phyloP scores from a whole-genome alignment of 2,113 vertebrate genomes.

The Machaerirhynchus nigripectus region DNA sequence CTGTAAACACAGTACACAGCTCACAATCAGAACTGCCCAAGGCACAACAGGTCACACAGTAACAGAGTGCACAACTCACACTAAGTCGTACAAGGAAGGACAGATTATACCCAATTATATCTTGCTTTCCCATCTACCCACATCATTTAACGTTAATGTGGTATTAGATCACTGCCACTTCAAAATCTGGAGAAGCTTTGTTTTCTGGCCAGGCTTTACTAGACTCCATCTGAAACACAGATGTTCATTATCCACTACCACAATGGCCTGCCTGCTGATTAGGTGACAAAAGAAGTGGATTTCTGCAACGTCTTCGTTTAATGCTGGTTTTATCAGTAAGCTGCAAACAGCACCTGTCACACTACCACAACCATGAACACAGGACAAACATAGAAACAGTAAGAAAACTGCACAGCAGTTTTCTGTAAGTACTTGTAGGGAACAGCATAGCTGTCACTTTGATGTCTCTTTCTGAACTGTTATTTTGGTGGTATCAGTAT shows the following conservation, averaged over 20 bases:
- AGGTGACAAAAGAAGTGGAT: not conserved
- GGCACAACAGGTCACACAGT: not conserved
- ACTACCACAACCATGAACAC: not conserved
- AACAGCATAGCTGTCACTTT: not conserved
- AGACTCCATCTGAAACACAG: not conserved
- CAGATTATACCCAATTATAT: not conserved
- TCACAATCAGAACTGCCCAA: not conserved
- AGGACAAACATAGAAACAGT: not conserved
- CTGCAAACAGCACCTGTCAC: not conserved
- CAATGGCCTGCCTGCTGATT: not conserved
- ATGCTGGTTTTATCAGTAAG: not conserved
- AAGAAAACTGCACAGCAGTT: not conserved
- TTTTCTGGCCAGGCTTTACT: not conserved
- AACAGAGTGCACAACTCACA: not conserved
- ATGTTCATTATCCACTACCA: not conserved
- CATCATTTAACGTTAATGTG: not conserved
- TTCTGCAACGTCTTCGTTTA: not conserved
- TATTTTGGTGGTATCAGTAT: not conserved
- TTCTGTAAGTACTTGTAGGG: not conserved
- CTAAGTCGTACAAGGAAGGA: not conserved
- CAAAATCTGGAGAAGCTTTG: not conserved
- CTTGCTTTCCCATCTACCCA: not conserved
- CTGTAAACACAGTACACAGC: not conserved
- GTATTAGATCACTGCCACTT: not conserved
- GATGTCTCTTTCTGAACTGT: not conserved